Conservation (phyloP, 2,888 invertebrate species). For the Eretmocerus hayati region DNA sequence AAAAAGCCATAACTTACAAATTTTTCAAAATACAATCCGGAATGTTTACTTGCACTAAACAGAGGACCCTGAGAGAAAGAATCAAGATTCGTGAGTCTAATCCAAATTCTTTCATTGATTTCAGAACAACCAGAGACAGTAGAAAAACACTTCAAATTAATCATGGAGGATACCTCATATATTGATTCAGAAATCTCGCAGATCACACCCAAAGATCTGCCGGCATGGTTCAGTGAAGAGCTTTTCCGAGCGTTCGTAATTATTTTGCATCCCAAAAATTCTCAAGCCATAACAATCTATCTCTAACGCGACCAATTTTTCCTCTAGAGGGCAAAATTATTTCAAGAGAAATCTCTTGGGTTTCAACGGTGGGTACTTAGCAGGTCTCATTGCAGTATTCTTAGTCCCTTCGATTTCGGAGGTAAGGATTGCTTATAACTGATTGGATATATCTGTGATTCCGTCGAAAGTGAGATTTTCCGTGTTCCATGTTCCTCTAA, state of each 20-base stretch:
- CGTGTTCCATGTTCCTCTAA: too few species aligned
- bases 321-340: conserved; percentile 60
- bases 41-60: too few species aligned
- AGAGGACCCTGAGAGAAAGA: too few species aligned
- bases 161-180: conserved; percentile 21
- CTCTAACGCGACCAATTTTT: too few species aligned
- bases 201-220: conserved; percentile 47
- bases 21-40: too few species aligned
- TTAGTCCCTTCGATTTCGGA: conserved; percentile 64
- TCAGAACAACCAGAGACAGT: conserved; percentile 31
- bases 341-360: conserved; percentile 61
- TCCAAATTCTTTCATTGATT: neutral
- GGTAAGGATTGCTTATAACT: too few species aligned
- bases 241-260: conserved; percentile 46
- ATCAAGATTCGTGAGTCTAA: neutral
- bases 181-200: conserved; percentile 22
- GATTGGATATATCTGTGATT: too few species aligned
- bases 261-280: neutral
- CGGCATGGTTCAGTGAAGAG: conserved; percentile 60
- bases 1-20: too few species aligned
- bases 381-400: conserved; percentile 67
- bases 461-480: too few species aligned
- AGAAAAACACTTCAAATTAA: conserved; percentile 29
- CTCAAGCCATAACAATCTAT: too few species aligned
- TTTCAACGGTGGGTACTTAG: conserved; percentile 58